Evolutionary conservation across 2,888 invertebrate genomes (phyloP).

Genomic region (Catocala fraxini): DNA sequence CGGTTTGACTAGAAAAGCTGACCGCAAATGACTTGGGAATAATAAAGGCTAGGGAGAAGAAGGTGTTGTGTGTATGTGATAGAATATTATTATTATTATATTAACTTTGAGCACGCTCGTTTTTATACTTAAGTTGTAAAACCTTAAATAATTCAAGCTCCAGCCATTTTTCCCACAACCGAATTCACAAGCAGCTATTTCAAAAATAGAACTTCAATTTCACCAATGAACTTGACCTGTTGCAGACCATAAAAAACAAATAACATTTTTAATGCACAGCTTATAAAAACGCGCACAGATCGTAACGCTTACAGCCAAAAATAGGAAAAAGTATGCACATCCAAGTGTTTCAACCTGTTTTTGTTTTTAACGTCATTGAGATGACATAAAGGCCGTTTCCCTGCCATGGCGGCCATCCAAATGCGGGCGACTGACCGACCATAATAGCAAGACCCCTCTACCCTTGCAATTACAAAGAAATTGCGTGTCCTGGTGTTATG

Average conservation of each 20-base stretch:
- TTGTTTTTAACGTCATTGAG: conserved; percentile 69
- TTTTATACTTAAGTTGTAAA: too few species aligned
- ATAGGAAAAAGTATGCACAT: conserved; percentile 38
- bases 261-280: conserved; percentile 29
- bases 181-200: too few species aligned
- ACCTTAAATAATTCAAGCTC: too few species aligned
- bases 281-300: conserved; percentile 20
- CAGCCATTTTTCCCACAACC: too few species aligned
- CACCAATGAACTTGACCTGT: conserved; percentile 11
- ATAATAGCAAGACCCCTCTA: conserved; percentile 23
- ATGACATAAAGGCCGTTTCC: conserved; percentile 76
- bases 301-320: conserved; percentile 39
- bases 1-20: too few species aligned
- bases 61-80: too few species aligned
- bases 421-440: conserved; percentile 30
- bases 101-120: too few species aligned
- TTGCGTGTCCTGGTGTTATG: conserved; percentile 26
- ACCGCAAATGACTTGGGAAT: too few species aligned
- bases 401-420: conserved; percentile 70
- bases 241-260: conserved; percentile 29
- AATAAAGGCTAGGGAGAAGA: too few species aligned
- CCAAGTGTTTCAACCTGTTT: conserved; percentile 49
- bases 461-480: conserved; percentile 27
- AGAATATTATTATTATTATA: too few species aligned
- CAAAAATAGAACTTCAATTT: too few species aligned